These are phyloP conservation scores for Andinoacara biseriatus DNA, from an alignment of 2,113 vertebrate genomes.

Conservation along the genomic window DNA sequence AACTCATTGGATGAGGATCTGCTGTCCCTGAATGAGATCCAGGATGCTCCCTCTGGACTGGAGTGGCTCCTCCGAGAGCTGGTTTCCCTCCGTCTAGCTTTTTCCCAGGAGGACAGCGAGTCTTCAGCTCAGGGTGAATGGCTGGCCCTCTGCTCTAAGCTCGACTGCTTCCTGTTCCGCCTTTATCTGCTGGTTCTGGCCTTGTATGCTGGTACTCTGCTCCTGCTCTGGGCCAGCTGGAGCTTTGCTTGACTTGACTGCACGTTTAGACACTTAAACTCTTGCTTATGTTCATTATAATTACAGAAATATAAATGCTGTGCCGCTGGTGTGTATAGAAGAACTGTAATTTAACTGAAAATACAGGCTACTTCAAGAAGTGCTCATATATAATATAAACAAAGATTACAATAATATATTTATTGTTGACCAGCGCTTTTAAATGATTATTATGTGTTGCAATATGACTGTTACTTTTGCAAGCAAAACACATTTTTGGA, in stretches of 20 bases:
- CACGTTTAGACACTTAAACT: neutral
- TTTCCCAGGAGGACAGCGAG: constrained; percentile 76
- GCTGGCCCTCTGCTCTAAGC: constrained; percentile 82
- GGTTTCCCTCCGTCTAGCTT: constrained; percentile 69
- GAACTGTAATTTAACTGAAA: neutral
- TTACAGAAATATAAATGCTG: neutral
- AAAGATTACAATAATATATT: neutral
- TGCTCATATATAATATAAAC: neutral
- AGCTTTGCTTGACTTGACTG: constrained; percentile 68
- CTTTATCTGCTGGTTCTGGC: constrained; percentile 81
- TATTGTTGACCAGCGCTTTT: neutral
- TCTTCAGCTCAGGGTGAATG: constrained; percentile 72
- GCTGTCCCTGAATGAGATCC: constrained; percentile 71
- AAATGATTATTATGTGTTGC: neutral
- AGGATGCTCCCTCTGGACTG: constrained; percentile 59
- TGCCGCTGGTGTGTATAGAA: neutral
- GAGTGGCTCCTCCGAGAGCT: constrained; percentile 83
- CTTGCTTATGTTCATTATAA: neutral
- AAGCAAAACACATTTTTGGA: neutral
- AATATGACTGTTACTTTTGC: neutral
- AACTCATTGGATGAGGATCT: constrained; percentile 75
- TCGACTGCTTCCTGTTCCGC: constrained; percentile 84
- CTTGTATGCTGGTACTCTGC: constrained; percentile 79
- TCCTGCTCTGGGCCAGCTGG: constrained; percentile 86
- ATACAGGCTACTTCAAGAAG: neutral